These are phyloP conservation scores for Caloenas nicobarica DNA, from an alignment of 2,113 vertebrate genomes.

Conservation along the genomic window DNA sequence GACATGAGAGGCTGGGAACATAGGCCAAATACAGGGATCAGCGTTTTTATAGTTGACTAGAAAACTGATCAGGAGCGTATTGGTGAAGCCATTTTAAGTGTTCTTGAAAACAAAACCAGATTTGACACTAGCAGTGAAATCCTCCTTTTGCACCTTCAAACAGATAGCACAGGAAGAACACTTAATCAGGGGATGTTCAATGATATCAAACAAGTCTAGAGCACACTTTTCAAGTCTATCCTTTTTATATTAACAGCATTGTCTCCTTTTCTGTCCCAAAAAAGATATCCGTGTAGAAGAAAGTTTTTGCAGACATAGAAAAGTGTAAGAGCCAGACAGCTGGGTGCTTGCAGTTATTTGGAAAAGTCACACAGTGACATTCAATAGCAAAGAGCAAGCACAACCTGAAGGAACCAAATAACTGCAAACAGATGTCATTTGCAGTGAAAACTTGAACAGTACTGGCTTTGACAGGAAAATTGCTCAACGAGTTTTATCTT, in stretches of 20 bases:
- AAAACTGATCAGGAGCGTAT: background rate
- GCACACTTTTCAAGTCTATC: background rate
- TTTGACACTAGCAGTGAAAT: background rate
- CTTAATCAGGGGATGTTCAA: background rate
- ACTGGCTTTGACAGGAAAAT: background rate
- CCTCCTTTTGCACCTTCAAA: background rate
- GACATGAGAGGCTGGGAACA: background rate
- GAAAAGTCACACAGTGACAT: background rate
- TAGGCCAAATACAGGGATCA: background rate
- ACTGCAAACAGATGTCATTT: background rate
- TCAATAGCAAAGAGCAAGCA: background rate
- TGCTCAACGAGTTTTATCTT: background rate
- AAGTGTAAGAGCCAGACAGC: background rate
- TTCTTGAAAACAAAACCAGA: background rate
- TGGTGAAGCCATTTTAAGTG: background rate
- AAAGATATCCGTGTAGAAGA: background rate
- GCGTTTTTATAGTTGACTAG: background rate
- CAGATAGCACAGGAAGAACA: background rate
- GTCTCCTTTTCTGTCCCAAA: background rate
- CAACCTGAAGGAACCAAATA: background rate
- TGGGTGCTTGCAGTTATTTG: background rate
- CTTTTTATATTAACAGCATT: background rate
- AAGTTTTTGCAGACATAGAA: background rate
- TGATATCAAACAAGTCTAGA: background rate
- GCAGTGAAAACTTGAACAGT: background rate